These are phyloP conservation scores for Luperina testacea DNA, from an alignment of 2,888 invertebrate genomes.

Conservation along the genomic window DNA sequence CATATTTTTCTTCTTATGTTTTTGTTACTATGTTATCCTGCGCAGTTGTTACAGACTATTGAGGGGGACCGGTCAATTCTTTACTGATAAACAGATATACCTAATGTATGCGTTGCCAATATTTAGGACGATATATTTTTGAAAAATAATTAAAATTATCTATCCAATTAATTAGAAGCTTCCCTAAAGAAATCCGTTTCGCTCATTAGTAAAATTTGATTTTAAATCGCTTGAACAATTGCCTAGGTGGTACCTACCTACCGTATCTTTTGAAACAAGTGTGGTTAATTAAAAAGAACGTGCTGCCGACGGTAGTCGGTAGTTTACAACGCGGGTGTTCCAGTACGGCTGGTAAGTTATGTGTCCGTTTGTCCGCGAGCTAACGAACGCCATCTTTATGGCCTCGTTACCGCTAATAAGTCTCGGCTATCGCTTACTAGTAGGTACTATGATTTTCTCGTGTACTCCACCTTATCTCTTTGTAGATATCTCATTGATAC, in stretches of 20 bases:
- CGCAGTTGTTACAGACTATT: conserved; percentile 43
- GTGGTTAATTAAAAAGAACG: conserved; percentile 50
- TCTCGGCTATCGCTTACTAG: conserved; percentile 53
- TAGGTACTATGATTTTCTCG: conserved; percentile 17
- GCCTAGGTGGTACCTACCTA: not conserved
- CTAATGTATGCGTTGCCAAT: not conserved
- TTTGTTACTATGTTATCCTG: conserved; percentile 51
- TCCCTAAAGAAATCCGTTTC: not conserved
- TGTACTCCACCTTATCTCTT: conserved; percentile 34
- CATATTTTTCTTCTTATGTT: conserved; percentile 49
- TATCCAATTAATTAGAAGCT: not conserved
- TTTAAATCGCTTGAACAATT: conserved; percentile 18
- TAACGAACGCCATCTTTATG: conserved; percentile 66
- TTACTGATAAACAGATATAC: not conserved
- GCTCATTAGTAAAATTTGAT: conserved; percentile 15
- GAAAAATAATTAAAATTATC: not conserved
- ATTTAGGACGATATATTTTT: not conserved
- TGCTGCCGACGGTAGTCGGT: conserved; percentile 49
- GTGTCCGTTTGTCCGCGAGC: conserved; percentile 60
- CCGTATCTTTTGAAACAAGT: conserved; percentile 31
- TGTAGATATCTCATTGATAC: conserved; percentile 5
- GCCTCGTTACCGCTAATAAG: conserved; percentile 78
- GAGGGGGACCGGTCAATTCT: conserved; percentile 31
- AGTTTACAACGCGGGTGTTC: conserved; percentile 76
- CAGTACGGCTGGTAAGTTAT: conserved; percentile 63